Conservation (phyloP, 2,888 invertebrate genomes). For the Andrena trimmerana region DNA sequence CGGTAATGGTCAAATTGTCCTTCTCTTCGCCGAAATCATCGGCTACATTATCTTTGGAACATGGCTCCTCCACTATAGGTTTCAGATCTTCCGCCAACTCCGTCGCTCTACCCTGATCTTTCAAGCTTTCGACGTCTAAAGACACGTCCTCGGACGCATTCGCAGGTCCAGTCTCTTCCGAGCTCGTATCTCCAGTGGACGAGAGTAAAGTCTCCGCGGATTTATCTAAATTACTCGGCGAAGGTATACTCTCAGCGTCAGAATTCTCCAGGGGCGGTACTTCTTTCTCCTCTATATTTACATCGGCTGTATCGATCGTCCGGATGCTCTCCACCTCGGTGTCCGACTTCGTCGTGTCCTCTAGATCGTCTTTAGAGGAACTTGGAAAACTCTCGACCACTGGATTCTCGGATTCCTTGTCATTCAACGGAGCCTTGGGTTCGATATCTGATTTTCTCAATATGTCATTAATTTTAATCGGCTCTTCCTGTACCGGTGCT, state of each 20-base stretch:
- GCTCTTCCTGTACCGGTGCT: constrained; percentile 33
- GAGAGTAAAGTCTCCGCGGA: constrained; percentile 23
- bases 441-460: constrained; percentile 29
- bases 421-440: constrained; percentile 38
- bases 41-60: constrained; percentile 42
- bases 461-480: constrained; percentile 23
- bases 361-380: constrained; percentile 47
- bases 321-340: constrained; percentile 11
- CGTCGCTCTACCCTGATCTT: constrained; percentile 32
- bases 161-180: constrained; percentile 17
- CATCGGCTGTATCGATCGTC: constrained; percentile 19
- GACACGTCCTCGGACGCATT: constrained; percentile 27
- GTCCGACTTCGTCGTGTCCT: constrained; percentile 36
- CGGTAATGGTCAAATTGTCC: constrained; percentile 73
- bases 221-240: constrained; percentile 22
- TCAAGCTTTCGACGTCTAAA: constrained; percentile 14
- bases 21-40: constrained; percentile 52
- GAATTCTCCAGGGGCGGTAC: constrained; percentile 16
- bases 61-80: constrained; percentile 64
- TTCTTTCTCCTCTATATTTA: constrained; percentile 27
- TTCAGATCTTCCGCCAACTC: constrained; percentile 52
- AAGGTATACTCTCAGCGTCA: constrained; percentile 23
- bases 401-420: constrained; percentile 49
- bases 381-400: constrained; percentile 54
- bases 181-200: constrained; percentile 8